phyloP scores from a whole-genome alignment of 2,888 invertebrate species.

The Lithophane semibrunnea region DNA sequence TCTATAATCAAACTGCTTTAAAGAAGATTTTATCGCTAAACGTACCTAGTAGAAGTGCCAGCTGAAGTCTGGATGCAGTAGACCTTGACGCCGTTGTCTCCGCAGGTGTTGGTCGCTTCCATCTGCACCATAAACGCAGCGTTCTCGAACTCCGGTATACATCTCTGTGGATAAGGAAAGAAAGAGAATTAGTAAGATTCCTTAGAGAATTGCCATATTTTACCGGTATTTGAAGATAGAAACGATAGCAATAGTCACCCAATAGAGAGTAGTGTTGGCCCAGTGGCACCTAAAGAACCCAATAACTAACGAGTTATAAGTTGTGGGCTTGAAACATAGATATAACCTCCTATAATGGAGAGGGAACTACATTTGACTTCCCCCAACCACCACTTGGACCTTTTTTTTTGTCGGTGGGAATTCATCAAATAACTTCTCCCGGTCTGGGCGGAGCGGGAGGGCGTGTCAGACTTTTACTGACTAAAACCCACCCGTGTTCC shows the following conservation, averaged over 20 bases:
- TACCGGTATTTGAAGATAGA: neutral
- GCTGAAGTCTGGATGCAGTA: slow-evolving; percentile 97
- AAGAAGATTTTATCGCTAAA: neutral
- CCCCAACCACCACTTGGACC: too few species aligned
- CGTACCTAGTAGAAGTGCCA: slow-evolving; percentile 92
- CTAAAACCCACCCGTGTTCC: too few species aligned
- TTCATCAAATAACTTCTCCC: too few species aligned
- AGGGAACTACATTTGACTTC: neutral
- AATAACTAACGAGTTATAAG: neutral
- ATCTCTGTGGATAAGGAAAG: slow-evolving; percentile 91
- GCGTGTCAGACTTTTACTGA: too few species aligned
- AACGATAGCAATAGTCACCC: neutral
- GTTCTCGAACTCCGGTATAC: slow-evolving; percentile 99
- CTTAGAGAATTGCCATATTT: neutral
- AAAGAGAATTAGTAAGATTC: neutral
- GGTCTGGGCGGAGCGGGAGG: too few species aligned
- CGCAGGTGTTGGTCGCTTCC: slow-evolving; percentile 99
- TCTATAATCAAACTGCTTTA: neutral
- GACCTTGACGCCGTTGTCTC: slow-evolving; percentile 93
- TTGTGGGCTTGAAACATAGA: neutral
- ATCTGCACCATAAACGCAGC: slow-evolving; percentile 97
- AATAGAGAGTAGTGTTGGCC: neutral
- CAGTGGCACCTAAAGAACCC: neutral
- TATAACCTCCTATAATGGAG: neutral
- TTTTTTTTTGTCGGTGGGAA: too few species aligned